Conservation (phyloP, 2,797 vertebrate species). For the Melanogrammus aeglefinus region DNA sequence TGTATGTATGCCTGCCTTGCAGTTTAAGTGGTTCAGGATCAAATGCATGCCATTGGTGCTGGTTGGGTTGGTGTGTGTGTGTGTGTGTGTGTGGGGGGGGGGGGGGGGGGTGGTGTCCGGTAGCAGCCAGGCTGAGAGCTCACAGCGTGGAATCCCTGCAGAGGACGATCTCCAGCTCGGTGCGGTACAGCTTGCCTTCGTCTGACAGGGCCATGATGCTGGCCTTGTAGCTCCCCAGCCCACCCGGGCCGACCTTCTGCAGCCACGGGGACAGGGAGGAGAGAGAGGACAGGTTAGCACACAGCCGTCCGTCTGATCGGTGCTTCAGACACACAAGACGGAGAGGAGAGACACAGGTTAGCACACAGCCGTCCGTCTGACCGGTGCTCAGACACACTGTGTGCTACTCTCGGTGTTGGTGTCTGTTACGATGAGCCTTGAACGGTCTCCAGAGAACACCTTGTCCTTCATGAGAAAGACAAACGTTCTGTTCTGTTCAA, state of each 20-base stretch:
- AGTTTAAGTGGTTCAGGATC: conserved; percentile 39
- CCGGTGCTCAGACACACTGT: not conserved
- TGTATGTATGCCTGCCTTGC: conserved; percentile 32
- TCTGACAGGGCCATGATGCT: conserved; percentile 95
- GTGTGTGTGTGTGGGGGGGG: too few relatives aligned
- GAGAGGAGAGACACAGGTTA: too few relatives aligned
- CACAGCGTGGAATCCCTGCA: conserved; percentile 88
- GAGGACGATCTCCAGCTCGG: conserved; percentile 93
- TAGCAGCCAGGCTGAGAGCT: conserved; percentile 60
- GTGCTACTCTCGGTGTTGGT: not conserved
- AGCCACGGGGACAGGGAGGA: not conserved
- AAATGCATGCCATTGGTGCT: conserved; percentile 72
- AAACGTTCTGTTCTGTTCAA: not conserved
- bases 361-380: too few relatives aligned
- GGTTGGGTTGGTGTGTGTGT: conserved; percentile 35
- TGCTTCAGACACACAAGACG: not conserved
- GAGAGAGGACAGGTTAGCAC: not conserved
- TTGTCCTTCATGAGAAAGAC: not conserved
- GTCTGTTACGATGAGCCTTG: not conserved
- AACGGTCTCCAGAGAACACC: not conserved
- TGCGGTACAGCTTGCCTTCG: conserved; percentile 89
- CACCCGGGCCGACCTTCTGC: conserved; percentile 83
- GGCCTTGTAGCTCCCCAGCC: conserved; percentile 83
- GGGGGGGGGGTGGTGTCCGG: conserved; percentile 20
- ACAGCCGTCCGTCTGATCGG: not conserved